phyloP scores from a whole-genome alignment of 2,113 vertebrate genomes.

The Atherinomorus stipes region DNA sequence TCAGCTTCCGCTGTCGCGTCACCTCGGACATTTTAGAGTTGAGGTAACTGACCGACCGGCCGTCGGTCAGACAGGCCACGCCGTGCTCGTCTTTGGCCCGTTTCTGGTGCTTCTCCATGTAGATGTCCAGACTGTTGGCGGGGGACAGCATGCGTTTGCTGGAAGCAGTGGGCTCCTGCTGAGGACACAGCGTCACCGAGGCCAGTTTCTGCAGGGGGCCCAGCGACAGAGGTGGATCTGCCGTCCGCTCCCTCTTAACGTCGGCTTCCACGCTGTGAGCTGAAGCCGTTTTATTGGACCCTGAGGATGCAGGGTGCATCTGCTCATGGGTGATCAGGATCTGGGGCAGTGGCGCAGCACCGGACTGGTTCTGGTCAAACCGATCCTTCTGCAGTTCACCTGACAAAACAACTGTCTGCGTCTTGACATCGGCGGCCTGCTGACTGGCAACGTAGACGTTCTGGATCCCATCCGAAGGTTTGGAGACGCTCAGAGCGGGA shows the following conservation, averaged over 20 bases:
- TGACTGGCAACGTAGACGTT: constrained; percentile 79
- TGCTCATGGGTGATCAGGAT: constrained; percentile 95
- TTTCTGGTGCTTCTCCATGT: constrained; percentile 99
- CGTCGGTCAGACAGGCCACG: constrained; percentile 86
- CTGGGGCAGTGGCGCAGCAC: constrained; percentile 87
- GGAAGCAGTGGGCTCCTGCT: constrained; percentile 91
- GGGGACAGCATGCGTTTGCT: constrained; percentile 98
- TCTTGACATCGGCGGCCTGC: constrained; percentile 70
- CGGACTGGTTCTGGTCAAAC: constrained; percentile 82
- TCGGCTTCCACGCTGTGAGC: constrained; percentile 60
- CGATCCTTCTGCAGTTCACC: constrained; percentile 80
- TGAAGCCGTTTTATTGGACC: constrained; percentile 78
- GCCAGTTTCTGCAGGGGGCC: constrained; percentile 87
- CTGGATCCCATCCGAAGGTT: constrained; percentile 79
- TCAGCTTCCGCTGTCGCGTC: constrained; percentile 90
- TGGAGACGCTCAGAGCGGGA: constrained; percentile 71
- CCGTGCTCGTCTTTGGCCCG: constrained; percentile 96
- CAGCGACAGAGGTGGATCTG: constrained; percentile 73
- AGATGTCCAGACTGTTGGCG: constrained; percentile 98
- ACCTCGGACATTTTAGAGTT: constrained; percentile 84
- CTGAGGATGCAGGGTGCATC: constrained; percentile 71
- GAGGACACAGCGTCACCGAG: constrained; percentile 89
- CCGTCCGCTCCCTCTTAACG: constrained; percentile 45
- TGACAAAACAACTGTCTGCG: constrained; percentile 82
- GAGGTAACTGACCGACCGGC: constrained; percentile 81